These are phyloP conservation scores for Pandemis cinnamomeana DNA, from an alignment of 2,888 invertebrate genomes.

Conservation along the genomic window DNA sequence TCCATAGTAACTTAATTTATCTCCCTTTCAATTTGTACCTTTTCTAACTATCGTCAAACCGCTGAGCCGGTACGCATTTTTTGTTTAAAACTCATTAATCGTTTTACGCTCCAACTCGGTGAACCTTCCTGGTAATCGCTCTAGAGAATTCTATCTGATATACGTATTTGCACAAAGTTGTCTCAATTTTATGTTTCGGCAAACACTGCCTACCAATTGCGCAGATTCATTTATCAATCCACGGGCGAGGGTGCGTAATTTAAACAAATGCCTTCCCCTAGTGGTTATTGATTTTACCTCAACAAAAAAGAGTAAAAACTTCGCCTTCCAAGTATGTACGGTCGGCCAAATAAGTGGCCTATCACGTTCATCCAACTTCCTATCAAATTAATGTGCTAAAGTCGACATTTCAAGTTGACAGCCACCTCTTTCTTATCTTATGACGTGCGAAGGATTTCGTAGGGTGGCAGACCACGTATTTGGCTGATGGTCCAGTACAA, in stretches of 20 bases:
- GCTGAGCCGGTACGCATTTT: neutral
- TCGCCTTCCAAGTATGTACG: neutral
- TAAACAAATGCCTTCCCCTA: conserved; percentile 38
- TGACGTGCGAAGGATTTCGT: no score
- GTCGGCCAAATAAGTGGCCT: no score
- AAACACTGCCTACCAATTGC: conserved; percentile 7
- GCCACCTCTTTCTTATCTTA: no score
- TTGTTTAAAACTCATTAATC: conserved; percentile 28
- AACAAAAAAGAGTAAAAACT: conserved; percentile 6
- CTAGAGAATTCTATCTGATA: conserved; percentile 4
- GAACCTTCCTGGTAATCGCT: conserved; percentile 9
- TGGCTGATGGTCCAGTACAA: no score
- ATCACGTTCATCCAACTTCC: no score
- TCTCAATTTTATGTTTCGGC: conserved; percentile 11
- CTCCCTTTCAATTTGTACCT: neutral
- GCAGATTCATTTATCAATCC: conserved; percentile 34
- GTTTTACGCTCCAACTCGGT: conserved; percentile 25
- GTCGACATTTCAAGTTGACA: no score
- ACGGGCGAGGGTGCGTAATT: conserved; percentile 34
- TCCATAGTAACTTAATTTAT: neutral
- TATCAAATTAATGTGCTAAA: no score
- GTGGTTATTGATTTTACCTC: conserved; percentile 34
- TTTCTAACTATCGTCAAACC: neutral
- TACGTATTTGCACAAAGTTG: conserved; percentile 9
- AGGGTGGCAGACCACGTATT: no score